Conservation (phyloP, 2,797 vertebrate species). For the Carcharodon carcharias region DNA sequence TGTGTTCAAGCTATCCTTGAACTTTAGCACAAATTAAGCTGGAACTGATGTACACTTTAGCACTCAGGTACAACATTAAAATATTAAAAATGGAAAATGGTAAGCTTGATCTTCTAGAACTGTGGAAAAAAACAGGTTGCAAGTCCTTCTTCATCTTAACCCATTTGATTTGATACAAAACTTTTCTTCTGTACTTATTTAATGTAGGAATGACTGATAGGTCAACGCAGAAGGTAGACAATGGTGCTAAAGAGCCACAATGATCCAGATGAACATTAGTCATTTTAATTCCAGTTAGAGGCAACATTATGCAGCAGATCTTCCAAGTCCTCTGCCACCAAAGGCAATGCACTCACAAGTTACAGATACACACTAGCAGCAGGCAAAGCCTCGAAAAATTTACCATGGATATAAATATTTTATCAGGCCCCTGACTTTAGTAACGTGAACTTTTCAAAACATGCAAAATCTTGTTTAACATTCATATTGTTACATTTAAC, state of each 20-base stretch:
- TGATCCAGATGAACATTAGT: background rate
- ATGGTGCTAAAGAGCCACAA: background rate
- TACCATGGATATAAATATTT: background rate
- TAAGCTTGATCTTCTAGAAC: background rate
- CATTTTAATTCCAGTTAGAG: background rate
- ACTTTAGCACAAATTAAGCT: background rate
- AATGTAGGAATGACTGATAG: background rate
- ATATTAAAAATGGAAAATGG: background rate
- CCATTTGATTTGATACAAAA: background rate
- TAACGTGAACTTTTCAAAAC: background rate
- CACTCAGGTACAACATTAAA: background rate
- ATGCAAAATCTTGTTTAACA: background rate
- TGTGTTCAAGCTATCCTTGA: background rate
- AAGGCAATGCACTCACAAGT: background rate
- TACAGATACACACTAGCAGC: background rate
- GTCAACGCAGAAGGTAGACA: background rate
- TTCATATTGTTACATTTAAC: background rate
- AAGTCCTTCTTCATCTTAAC: background rate
- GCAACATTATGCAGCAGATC: background rate
- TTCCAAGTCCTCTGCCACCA: background rate
- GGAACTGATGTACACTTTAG: background rate
- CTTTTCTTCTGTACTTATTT: background rate
- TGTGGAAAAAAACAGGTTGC: background rate
- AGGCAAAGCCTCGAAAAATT: background rate
- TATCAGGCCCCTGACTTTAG: background rate